Base-by-base conservation (phyloP, 1,140 invertebrate species). In the Ostrea edulis region DNA sequence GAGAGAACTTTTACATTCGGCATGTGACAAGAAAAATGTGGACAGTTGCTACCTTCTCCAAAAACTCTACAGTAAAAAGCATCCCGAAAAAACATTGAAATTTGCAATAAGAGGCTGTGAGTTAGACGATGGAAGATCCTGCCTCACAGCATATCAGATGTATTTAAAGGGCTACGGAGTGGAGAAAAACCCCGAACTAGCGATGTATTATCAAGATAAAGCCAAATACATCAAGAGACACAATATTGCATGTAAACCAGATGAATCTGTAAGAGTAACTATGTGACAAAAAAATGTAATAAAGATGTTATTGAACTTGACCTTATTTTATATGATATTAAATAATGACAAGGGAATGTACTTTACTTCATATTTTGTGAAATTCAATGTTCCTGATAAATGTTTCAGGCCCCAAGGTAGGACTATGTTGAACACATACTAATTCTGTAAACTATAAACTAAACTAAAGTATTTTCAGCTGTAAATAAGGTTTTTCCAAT, bases 201-300 rank as follows among this genome's bases (percentile, higher is more conserved):
- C 68, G 12, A 25, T 29, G 2, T 77, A 29, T 35, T 77, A 77
- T 17, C 25, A 77, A 35, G 68, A 77, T 11, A 77, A 25, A 77
- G 29, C 29, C 8, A 35, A 25, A 9, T 77, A 77, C 25, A 77
- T 77, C 11, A 14, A 29, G 25, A 77, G 68, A 77, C 22, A 77
- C 25, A 22, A 77, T 29, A 77, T 77, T 44, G 68, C 68, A 14
- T 29, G 22, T 7, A 77, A 77, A 35, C 68, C 68, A 14, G 68
- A 77, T 77, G 68, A 77, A 35, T 77, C 68, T 77, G 25, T 35
- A 77, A 77, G 68, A 77, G 68, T 77, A 25, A 77, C 68, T 77
- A 77, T 77, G 68, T 77, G 29, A 77, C 35, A 62, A 62, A n/a
- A 62, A 44, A 44, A 44, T 44, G 35, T 44, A 44, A 44, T 44